Evolutionary conservation across 2,113 vertebrate species (phyloP).

Genomic region (Eretmochelys imbricata): DNA sequence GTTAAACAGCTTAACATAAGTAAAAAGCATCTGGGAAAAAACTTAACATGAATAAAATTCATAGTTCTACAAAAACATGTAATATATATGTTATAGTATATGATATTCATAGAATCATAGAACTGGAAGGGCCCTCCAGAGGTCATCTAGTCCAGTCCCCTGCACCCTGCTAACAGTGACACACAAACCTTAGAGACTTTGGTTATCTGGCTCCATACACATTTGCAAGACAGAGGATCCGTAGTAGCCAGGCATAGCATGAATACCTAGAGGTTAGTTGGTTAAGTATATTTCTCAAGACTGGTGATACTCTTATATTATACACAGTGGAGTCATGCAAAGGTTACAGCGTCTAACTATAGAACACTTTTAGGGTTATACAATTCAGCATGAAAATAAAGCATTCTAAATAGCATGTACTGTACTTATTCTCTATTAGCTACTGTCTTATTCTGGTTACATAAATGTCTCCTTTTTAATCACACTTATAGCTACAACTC

Average conservation of each 20-base stretch:
- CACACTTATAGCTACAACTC: background rate
- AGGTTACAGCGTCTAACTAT: background rate
- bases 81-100: background rate
- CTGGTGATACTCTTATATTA: background rate
- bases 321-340: background rate
- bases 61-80: background rate
- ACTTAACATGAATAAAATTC: background rate
- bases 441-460: background rate
- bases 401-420: background rate
- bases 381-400: background rate
- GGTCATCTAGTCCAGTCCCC: too few relatives aligned
- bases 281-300: background rate
- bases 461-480: background rate
- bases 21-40: background rate
- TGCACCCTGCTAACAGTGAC: background rate
- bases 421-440: background rate
- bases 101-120: too few relatives aligned
- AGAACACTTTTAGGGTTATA: background rate
- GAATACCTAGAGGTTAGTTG: background rate
- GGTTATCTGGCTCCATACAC: background rate
- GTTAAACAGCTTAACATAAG: background rate
- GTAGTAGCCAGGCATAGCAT: background rate
- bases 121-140: too few relatives aligned
- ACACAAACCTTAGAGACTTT: background rate
- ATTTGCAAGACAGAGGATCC: background rate